phyloP scores from a whole-genome alignment of 64 coral and sea anemone genomes.

The Platygyra sinensis region DNA sequence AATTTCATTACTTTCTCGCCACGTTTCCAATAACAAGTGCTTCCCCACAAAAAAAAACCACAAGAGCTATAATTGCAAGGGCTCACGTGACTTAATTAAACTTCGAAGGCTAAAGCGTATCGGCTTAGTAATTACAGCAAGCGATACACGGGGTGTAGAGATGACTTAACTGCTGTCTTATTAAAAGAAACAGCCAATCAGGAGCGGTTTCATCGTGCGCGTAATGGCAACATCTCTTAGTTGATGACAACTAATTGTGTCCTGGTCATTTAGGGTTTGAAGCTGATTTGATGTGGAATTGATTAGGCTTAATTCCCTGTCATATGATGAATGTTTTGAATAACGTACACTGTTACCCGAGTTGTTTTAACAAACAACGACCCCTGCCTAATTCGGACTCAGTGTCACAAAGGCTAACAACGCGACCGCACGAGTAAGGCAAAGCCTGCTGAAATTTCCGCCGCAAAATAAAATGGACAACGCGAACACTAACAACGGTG shows the following conservation, averaged over 20 bases:
- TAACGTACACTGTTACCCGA: slow-evolving; percentile 78
- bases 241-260: slow-evolving; percentile 94
- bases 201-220: slow-evolving; percentile 7
- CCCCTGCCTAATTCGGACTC: slow-evolving; percentile 78
- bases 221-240: slow-evolving; percentile 86
- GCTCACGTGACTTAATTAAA: slow-evolving; percentile 92
- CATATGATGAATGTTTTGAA: slow-evolving; percentile 99
- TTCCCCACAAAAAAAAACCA: slow-evolving; percentile 56
- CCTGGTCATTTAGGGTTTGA: slow-evolving; percentile 95
- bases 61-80: slow-evolving; percentile 68
- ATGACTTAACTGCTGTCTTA: slow-evolving; percentile 90
- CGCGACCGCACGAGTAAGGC: slow-evolving; percentile 24
- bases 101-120: slow-evolving; percentile 67
- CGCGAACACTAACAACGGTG: slow-evolving; percentile 13
- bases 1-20: slow-evolving; percentile 61
- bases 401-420: slow-evolving; percentile 51
- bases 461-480: slow-evolving; percentile 36
- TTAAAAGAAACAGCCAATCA: slow-evolving; percentile 82
- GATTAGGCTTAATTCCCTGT: slow-evolving; percentile 97
- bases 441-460: slow-evolving; percentile 16
- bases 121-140: slow-evolving; percentile 77
- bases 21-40: slow-evolving; percentile 54
- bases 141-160: slow-evolving; percentile 68
- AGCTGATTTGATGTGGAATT: slow-evolving; percentile 99
- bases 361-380: slow-evolving; percentile 92